phyloP scores from a whole-genome alignment of 2,113 vertebrate genomes.

The Morphnarchus princeps region DNA sequence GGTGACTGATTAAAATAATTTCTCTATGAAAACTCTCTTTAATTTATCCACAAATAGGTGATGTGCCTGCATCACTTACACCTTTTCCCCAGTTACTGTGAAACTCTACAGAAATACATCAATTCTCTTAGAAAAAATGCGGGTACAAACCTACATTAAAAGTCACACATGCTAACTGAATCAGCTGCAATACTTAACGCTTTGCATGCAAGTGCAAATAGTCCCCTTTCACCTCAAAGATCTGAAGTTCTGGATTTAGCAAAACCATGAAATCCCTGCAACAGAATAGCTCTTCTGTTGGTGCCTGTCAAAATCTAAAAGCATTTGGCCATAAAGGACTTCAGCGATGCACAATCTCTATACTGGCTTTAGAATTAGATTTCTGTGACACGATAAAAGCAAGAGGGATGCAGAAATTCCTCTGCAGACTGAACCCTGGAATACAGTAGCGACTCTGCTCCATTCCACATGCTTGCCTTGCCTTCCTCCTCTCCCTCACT shows the following conservation, averaged over 20 bases:
- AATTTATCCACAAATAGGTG: background rate
- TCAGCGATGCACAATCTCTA: background rate
- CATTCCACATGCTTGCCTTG: background rate
- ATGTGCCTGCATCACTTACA: background rate
- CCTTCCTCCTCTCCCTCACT: background rate
- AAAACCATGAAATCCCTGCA: background rate
- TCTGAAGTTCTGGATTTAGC: background rate
- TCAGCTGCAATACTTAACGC: background rate
- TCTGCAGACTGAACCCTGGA: background rate
- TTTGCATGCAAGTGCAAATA: background rate
- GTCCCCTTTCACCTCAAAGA: background rate
- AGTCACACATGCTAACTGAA: fast-evolving
- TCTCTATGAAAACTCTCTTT: background rate
- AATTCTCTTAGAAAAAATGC: fast-evolving
- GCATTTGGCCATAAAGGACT: background rate
- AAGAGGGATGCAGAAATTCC: background rate
- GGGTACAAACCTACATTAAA: background rate
- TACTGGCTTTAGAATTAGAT: background rate
- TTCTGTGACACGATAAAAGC: background rate
- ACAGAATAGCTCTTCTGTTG: background rate
- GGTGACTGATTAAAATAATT: background rate
- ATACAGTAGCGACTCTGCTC: background rate
- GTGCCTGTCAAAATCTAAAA: background rate
- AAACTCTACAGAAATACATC: background rate
- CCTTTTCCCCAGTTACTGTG: background rate